These are phyloP conservation scores for Oncorhynchus keta DNA, from an alignment of 2,113 vertebrate genomes.

Conservation along the genomic window DNA sequence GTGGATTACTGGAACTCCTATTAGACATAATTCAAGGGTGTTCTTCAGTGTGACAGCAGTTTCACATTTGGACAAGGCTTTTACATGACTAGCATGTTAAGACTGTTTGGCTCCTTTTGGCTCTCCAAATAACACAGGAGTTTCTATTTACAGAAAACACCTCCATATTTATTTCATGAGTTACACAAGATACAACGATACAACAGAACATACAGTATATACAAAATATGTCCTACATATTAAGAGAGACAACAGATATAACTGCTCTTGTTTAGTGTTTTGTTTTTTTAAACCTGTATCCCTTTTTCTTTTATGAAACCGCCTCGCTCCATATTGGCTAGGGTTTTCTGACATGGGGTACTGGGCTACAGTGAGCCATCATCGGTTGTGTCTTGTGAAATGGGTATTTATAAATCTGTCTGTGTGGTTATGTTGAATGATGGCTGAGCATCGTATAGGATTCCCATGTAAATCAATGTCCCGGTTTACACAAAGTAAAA, in stretches of 20 bases:
- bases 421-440: constrained; percentile 58
- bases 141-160: constrained; percentile 46
- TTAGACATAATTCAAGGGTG: constrained; percentile 5
- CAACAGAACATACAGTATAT: constrained; percentile 59
- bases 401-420: constrained; percentile 46
- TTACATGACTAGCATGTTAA: background rate
- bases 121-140: constrained; percentile 5
- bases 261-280: constrained; percentile 19
- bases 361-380: constrained; percentile 26
- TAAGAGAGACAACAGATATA: constrained; percentile 44
- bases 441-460: constrained; percentile 41
- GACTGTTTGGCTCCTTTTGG: background rate
- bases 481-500: constrained; percentile 35
- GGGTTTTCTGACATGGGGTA: constrained; percentile 8
- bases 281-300: background rate
- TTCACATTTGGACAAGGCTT: constrained; percentile 8
- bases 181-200: constrained; percentile 56
- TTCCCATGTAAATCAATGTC: constrained; percentile 48
- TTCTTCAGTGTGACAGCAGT: background rate
- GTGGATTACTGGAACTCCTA: constrained; percentile 1
- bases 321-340: constrained; percentile 23
- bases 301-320: constrained; percentile 31
- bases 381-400: constrained; percentile 29
- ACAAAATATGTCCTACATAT: constrained; percentile 62
- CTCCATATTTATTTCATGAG: constrained; percentile 65